Evolutionary conservation across 2,113 vertebrate species (phyloP), one percentile per base, ranked within the genome.

Genomic region (Fukomys damarensis): DNA sequence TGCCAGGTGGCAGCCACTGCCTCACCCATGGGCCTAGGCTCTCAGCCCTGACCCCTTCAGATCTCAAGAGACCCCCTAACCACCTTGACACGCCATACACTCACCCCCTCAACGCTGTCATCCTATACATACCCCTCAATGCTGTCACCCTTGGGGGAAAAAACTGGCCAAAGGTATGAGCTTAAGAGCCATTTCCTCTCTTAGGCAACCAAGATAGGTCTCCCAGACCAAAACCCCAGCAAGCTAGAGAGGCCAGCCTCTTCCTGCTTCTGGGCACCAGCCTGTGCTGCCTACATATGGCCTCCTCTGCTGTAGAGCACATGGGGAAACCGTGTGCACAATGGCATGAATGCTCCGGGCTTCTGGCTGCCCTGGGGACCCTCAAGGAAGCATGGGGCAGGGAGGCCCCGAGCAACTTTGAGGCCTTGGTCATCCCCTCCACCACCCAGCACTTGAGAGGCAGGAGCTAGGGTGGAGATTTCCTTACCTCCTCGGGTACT

Each of bases 271-370:
- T 80, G 4, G 43, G 3, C 8, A 3, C 13, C 10, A 0, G 76
- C 38, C 38, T 1, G 3, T 28, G 1, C 46, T 7, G 82, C 93
- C 74, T 74, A 77, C 84, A 52, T 84, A n/a, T 5, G 35, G 70
- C 72, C 61, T 58, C 56, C 52, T 54, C 43, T 3, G 30, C 58
- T 3, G 16, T 63, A 4, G 63, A 80, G 82, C 54, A 43, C 14
- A 0, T 26, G 72, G 85, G 28, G 43, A 82, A 80, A 59, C 85
- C 2, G 79, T 4, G 11, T n/a, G 20, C 89, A 97, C 94, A 97
- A 97, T 83, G 93, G 86, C 56, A 5, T n/a, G 0, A 63, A 65
- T 1, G 58, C 85, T 94, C 22, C 9, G 13, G n/a, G 41, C 49
- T 72, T 46, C 12, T 1, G 7, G 59, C 86, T 14, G 38, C 72